Evolutionary conservation across 2,113 vertebrate species (phyloP).

Genomic region (Prolemur simus): DNA sequence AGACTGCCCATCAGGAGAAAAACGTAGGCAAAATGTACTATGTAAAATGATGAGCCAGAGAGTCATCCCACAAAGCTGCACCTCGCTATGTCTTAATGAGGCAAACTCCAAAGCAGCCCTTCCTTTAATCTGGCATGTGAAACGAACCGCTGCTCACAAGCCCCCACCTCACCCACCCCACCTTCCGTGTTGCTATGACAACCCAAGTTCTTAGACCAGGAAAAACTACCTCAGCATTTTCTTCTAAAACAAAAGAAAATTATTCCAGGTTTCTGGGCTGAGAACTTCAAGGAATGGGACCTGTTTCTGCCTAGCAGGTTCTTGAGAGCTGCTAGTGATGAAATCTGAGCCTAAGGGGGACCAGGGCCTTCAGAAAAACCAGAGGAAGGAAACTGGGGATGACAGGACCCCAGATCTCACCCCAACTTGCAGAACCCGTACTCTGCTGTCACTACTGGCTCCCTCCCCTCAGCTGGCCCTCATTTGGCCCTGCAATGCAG

Average conservation of each 20-base stretch:
- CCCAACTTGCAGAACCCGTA: background rate
- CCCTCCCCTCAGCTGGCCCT: conserved; percentile 64
- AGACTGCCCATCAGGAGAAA: background rate
- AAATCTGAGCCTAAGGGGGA: conserved; percentile 36
- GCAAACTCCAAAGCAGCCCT: conserved; percentile 53
- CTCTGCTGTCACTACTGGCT: background rate
- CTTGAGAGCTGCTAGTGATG: conserved; percentile 41
- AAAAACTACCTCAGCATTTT: conserved; percentile 74
- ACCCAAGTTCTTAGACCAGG: conserved; percentile 73
- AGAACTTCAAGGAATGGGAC: conserved; percentile 44
- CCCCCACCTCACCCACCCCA: conserved; percentile 59
- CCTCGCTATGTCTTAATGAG: conserved; percentile 61
- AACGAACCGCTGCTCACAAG: conserved; percentile 77
- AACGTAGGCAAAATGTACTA: background rate
- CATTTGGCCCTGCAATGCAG: conserved; percentile 66
- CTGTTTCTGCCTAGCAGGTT: conserved; percentile 44
- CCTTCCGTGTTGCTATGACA: conserved; percentile 81
- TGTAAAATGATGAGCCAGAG: background rate
- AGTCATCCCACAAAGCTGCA: background rate
- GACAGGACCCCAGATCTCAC: background rate
- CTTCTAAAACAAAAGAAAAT: conserved; percentile 71
- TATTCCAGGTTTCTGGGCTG: conserved; percentile 59
- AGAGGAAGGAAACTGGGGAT: conserved; percentile 41
- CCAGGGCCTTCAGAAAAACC: background rate
- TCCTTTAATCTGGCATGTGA: conserved; percentile 75